Conservation (phyloP, 2,113 vertebrate species). For the Stictonetta naevosa region DNA sequence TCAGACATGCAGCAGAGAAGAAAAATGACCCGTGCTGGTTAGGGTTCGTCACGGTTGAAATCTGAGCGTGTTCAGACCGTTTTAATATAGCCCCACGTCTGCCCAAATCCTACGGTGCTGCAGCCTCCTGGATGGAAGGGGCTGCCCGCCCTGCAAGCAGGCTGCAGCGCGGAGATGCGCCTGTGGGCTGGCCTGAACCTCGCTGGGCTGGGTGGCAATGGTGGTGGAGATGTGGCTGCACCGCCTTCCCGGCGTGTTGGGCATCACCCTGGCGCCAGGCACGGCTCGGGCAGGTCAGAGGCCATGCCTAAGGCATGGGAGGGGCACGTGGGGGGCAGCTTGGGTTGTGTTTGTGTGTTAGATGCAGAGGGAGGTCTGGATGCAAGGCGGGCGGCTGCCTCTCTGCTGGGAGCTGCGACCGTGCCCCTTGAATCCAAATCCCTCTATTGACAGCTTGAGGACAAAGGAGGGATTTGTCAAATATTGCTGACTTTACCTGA, state of each 20-base stretch:
- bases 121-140: background rate
- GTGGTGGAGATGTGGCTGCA: background rate
- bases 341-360: background rate
- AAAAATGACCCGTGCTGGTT: background rate
- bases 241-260: background rate
- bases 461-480: background rate
- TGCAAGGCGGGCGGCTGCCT: background rate
- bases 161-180: background rate
- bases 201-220: rapidly evolving
- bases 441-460: background rate
- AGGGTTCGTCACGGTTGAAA: background rate
- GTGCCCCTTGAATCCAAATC: background rate
- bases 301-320: background rate
- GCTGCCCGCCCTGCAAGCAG: background rate
- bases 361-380: background rate
- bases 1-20: background rate
- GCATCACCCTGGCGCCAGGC: no score
- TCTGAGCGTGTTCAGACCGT: background rate
- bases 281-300: background rate
- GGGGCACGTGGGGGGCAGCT: background rate
- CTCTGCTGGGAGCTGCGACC: background rate
- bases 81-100: background rate
- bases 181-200: background rate
- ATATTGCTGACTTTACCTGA: background rate
- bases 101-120: background rate